Base-by-base conservation (phyloP, 2,113 vertebrate genomes). In the Zosterops japonicus region DNA sequence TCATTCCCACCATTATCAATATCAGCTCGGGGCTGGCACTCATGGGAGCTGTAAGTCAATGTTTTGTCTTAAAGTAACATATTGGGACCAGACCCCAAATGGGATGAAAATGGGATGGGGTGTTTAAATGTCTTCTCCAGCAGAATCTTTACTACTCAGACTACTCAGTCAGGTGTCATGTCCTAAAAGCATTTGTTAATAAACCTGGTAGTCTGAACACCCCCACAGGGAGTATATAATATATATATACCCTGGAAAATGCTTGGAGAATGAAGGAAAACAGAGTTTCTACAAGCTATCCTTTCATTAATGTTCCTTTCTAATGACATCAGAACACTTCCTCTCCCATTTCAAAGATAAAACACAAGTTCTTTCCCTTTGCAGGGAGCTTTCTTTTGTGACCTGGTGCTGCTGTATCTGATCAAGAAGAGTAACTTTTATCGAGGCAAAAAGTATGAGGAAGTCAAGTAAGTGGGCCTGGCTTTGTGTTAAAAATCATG, bases 381-480 rank as follows among this genome's bases (percentile, higher is more conserved):
- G 57, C 95, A 99, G 99, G 99, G 98, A 39, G 98, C 98, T 61
- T 99, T 99, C 97, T 97, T 98, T 76, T 99, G 99, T 76, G 99
- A 99, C 90, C 97, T 99, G 97, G 98, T 99, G 52, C 98, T 99
- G 33, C 96, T 99, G n/a, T 99, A 99, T 96, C 92, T 99, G 96
- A 99, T 99, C 97, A 99, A 98, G 96, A 99, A 99, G 21, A 99
- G 99, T 86, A 98, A 98, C 55, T 99, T 99, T 84, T 99, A 99
- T 93, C 90, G 99, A 56, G 98, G 99, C 84, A 99, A 98, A 95
- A 99, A 99, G 93, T 99, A 99, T 20, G 99, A 99, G 96, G 98
- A 98, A 97, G 98, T 98, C 50, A 99, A 98, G 99, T 99, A 98
- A 86, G 98, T 97, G 44, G 25, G 4, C 44, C 67, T 82, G 56